Percentiles rank a stretch among this genome's conserved stretches.
Evolutionary conservation across 2,113 vertebrate genomes (phyloP).

Genomic region (Nannospalax galili): DNA sequence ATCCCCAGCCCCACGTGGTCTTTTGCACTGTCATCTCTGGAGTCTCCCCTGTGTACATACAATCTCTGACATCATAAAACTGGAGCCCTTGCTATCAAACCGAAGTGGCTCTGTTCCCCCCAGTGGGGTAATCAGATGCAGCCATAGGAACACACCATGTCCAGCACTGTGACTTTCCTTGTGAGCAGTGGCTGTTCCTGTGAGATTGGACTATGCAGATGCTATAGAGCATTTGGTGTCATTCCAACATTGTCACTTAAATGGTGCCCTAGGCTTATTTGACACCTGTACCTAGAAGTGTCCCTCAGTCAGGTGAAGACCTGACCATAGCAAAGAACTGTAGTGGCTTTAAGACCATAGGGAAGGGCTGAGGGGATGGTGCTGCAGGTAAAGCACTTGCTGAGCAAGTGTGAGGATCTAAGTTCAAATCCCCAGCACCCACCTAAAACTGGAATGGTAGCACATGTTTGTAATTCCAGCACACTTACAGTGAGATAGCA

Average conservation of each 20-base stretch:
- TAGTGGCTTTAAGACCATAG: neutral
- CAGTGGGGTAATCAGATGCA: neutral
- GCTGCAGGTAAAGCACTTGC: neutral
- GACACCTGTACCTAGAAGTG: neutral
- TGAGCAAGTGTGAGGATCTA: too few relatives aligned
- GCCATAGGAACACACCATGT: neutral
- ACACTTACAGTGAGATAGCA: too few relatives aligned
- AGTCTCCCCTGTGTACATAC: neutral
- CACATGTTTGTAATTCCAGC: neutral
- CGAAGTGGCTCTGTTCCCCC: neutral
- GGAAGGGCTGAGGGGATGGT: neutral
- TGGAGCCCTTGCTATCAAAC: neutral
- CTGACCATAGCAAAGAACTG: neutral
- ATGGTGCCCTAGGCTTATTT: neutral
- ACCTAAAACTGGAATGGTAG: neutral
- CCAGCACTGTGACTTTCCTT: too few relatives aligned
- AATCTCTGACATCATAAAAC: neutral
- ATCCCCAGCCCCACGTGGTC: neutral
- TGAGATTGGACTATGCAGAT: neutral
- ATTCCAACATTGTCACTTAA: neutral
- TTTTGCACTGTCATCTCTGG: neutral
- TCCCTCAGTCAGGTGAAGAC: neutral
- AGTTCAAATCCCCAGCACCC: neutral
- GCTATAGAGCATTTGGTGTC: neutral
- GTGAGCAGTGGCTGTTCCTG: neutral